Evolutionary conservation across 2,888 invertebrate genomes (phyloP).

Genomic region (Rhyacophila evoluta): DNA sequence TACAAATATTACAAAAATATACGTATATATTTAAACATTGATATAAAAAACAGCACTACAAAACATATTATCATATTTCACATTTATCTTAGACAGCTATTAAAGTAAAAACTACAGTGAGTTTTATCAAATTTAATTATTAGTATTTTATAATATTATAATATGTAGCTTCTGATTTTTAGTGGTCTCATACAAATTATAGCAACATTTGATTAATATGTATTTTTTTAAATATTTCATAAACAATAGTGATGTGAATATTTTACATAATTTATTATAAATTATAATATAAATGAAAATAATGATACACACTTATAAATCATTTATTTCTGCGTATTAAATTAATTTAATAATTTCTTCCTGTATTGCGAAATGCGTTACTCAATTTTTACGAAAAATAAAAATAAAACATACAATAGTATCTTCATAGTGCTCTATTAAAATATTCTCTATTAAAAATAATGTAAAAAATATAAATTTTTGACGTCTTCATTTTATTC

Average conservation of each 20-base stretch:
- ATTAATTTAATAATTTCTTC: not conserved
- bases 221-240: too few relatives aligned
- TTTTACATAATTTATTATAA: too few relatives aligned
- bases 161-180: not conserved
- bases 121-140: not conserved
- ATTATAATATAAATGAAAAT: too few relatives aligned
- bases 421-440: not conserved
- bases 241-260: too few relatives aligned
- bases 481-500: not conserved
- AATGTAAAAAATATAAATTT: not conserved
- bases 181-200: not conserved
- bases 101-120: not conserved
- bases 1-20: not conserved
- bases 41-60: not conserved
- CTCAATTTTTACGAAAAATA: not conserved
- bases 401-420: not conserved
- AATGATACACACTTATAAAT: too few relatives aligned
- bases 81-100: not conserved
- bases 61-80: conserved; percentile 1
- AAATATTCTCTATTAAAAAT: not conserved
- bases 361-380: not conserved
- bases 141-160: not conserved
- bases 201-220: not conserved
- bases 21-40: not conserved
- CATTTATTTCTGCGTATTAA: too few relatives aligned